These are phyloP conservation scores for Polia nebulosa DNA, from an alignment of 2,888 invertebrate species.

Conservation along the genomic window DNA sequence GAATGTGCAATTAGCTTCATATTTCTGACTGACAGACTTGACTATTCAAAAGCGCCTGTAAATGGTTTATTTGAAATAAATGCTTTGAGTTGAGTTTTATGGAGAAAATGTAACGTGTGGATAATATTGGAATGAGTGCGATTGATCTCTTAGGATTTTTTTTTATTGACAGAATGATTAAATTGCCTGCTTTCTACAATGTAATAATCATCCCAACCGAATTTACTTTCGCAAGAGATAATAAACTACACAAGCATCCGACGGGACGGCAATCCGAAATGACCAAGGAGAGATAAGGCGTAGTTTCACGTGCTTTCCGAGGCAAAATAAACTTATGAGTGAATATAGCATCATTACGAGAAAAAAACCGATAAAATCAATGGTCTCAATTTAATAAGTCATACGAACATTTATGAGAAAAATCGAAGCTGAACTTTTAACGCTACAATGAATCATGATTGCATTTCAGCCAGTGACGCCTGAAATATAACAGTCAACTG, in stretches of 20 bases:
- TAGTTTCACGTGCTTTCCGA: no score
- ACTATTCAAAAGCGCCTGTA: no score
- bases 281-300: no score
- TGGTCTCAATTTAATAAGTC: conserved; percentile 14
- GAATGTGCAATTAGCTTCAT: no score
- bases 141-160: not conserved
- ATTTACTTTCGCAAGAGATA: no score
- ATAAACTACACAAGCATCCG: no score
- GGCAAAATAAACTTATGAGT: not conserved
- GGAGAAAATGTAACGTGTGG: no score
- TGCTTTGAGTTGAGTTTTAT: no score
- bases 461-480: conserved; percentile 31
- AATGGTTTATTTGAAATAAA: no score
- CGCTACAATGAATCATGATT: conserved; percentile 51
- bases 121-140: not conserved
- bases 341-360: not conserved
- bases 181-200: not conserved
- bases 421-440: conserved; percentile 15
- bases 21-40: no score
- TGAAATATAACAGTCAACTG: conserved; percentile 41
- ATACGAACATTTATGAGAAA: conserved; percentile 28
- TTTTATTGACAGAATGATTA: not conserved
- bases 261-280: no score
- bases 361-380: conserved; percentile 6
- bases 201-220: no score